Percentiles rank a stretch among this genome's conserved stretches.
Conservation (phyloP, 2,888 invertebrate genomes). For the Drosophila eohydei region DNA sequence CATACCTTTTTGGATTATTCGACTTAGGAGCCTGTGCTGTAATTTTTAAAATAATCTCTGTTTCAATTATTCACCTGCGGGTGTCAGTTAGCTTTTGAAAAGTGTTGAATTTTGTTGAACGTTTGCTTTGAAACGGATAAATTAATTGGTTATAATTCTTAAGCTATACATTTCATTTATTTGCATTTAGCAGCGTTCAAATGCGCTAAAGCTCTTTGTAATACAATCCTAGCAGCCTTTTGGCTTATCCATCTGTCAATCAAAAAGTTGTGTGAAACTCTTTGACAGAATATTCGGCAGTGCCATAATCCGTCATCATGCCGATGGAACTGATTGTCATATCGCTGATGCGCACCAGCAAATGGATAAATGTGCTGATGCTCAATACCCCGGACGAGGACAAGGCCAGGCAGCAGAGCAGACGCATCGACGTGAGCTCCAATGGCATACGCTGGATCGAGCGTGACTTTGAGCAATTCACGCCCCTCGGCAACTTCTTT, state of each 20-base stretch:
- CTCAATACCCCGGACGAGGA: slow-evolving; percentile 29
- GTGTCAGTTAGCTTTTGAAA: background rate
- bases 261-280: background rate
- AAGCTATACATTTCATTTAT: background rate
- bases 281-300: background rate
- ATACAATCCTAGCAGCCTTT: background rate
- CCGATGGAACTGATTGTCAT: slow-evolving; percentile 50
- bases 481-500: slow-evolving; percentile 31
- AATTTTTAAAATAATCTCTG: background rate
- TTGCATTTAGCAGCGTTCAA: background rate
- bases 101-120: slow-evolving; percentile 3
- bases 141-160: background rate
- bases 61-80: background rate
- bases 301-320: slow-evolving; percentile 21
- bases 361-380: slow-evolving; percentile 47
- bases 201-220: background rate
- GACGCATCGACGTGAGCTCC: slow-evolving; percentile 18
- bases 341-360: slow-evolving; percentile 19
- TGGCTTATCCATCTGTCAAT: background rate
- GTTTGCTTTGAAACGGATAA: background rate
- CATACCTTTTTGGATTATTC: background rate
- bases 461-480: slow-evolving; percentile 20
- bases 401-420: background rate
- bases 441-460: slow-evolving; percentile 43
- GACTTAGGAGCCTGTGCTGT: background rate